Percentiles rank a stretch among this genome's conserved stretches.
Conservation (phyloP, 2,888 invertebrate genomes). For the Carterocephalus palaemon region DNA sequence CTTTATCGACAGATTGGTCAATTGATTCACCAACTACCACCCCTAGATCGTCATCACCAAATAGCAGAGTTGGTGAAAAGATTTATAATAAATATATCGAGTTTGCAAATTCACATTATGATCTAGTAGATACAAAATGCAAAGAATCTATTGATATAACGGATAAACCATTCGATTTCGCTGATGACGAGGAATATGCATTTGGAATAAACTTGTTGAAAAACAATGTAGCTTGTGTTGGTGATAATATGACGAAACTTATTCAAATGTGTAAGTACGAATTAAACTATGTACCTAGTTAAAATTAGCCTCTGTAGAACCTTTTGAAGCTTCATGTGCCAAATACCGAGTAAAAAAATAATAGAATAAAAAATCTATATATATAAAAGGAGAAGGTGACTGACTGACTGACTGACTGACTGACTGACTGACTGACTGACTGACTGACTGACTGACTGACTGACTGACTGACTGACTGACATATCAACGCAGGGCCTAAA, state of each 20-base stretch:
- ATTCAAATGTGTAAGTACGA: constrained; percentile 61
- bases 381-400: no score
- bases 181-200: constrained; percentile 68
- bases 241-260: constrained; percentile 63
- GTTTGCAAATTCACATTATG: constrained; percentile 57
- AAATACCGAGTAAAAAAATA: no score
- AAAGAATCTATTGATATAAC: constrained; percentile 55
- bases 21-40: constrained; percentile 41
- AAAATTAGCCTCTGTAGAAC: no score
- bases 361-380: no score
- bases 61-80: constrained; percentile 47
- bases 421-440: no score
- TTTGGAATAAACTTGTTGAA: constrained; percentile 68
- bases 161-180: constrained; percentile 66
- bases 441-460: no score
- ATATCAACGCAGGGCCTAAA: no score
- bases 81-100: constrained; percentile 60
- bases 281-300: neutral
- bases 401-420: no score
- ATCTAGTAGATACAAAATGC: constrained; percentile 47
- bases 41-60: constrained; percentile 47
- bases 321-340: no score
- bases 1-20: constrained; percentile 45
- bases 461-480: no score
- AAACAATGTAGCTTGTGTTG: constrained; percentile 70